Base-by-base conservation (phyloP, 2,113 vertebrate species). In the Phalacrocorax pelagicus region DNA sequence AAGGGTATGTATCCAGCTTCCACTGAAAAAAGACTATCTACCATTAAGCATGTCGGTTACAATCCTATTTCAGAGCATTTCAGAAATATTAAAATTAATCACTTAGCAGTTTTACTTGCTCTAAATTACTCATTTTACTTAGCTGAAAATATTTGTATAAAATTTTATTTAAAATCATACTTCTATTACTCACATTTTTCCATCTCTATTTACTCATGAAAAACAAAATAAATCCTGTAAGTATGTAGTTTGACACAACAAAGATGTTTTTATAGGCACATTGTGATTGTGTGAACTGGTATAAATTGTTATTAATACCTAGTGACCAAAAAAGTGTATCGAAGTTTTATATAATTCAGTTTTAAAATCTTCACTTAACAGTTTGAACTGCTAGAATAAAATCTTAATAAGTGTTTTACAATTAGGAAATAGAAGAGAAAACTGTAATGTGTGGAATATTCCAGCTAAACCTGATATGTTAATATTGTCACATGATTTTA, bases 241-340 rank as follows among this genome's bases (percentile, higher is more conserved):
- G 8, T 58, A 46, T 26, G 16, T 51, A 40, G 22, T 55, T 63
- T 46, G 58, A 47, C 29, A 46, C 0, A 0, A 67, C 9, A 69
- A 62, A 89, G 27, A 61, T 38, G 5, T 46, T 63, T 83, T 91
- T 59, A 36, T 10, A 47, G 12, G 26, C 24, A 44, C 14, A 30
- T 51, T 47, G 19, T 80, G 40, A 77, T 24, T 38, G 15, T n/a
- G 12, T 67, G 15, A 9, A 1, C 32, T 82, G 62, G 32, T 15
- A 59, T 63, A 80, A 83, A 30, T 58, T 44, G 22, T 3, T 26
- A 15, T 49, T 73, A 58, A 16, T 54, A 70, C 30, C 26, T 40
- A 65, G 80, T 52, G 20, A 69, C 30, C 15, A n/a, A 86, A 46
- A 4, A 49, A 71, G 32, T 27, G 0, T 40, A 49, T 34, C 36